phyloP scores from a whole-genome alignment of 1,140 invertebrate genomes.

The Ylistrum balloti region DNA sequence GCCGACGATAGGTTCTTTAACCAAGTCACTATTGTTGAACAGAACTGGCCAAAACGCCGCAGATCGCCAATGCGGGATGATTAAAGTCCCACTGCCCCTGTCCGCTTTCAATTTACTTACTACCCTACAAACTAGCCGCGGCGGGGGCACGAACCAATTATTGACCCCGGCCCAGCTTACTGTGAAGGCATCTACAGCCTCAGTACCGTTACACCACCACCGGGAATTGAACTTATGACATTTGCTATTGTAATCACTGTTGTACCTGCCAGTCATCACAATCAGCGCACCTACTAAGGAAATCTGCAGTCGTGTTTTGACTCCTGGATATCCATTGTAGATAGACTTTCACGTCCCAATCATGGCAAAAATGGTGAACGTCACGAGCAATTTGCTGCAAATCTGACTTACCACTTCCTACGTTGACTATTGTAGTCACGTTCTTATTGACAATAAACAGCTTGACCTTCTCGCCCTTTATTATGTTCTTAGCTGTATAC shows the following conservation, averaged over 20 bases:
- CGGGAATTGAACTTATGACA: slow-evolving; percentile 57
- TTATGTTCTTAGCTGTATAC: not conserved
- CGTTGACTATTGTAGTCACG: not conserved
- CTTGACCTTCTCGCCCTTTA: slow-evolving; percentile 43
- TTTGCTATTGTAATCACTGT: slow-evolving; percentile 51
- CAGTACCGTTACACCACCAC: slow-evolving; percentile 54
- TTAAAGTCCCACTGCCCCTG: not conserved
- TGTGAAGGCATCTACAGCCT: slow-evolving; percentile 49
- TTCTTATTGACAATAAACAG: slow-evolving; percentile 55
- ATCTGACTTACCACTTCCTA: slow-evolving; percentile 48
- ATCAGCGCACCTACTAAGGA: slow-evolving; percentile 50
- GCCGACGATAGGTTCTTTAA: not conserved
- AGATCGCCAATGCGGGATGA: slow-evolving; percentile 49
- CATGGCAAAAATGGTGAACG: slow-evolving; percentile 29
- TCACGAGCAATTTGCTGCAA: slow-evolving; percentile 41
- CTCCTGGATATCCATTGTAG: slow-evolving; percentile 7
- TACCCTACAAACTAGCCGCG: slow-evolving; percentile 43
- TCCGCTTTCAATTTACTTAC: slow-evolving; percentile 53
- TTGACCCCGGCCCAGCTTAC: slow-evolving; percentile 48
- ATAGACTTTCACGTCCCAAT: slow-evolving; percentile 41
- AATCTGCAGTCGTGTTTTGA: slow-evolving; percentile 41
- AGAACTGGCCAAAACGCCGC: slow-evolving; percentile 51
- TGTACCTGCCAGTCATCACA: slow-evolving; percentile 58
- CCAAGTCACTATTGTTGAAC: not conserved
- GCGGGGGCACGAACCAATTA: slow-evolving; percentile 62